Evolutionary conservation across 2,888 invertebrate genomes (phyloP).

Genomic region (Lissonota sp.): DNA sequence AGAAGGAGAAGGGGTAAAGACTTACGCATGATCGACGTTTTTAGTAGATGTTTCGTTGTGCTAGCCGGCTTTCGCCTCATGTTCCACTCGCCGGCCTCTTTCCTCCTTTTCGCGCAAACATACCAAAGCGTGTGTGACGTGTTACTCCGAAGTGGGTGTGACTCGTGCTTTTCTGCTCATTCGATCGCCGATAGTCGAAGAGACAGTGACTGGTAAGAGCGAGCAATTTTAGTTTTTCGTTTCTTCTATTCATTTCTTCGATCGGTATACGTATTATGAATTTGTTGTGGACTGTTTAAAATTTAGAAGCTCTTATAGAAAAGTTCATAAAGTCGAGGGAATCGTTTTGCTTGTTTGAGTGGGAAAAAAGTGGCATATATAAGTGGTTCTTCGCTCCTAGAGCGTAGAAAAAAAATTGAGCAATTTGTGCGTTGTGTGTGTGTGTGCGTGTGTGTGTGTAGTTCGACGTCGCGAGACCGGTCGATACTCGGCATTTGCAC

Average conservation of each 20-base stretch:
- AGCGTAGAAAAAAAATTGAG: background rate
- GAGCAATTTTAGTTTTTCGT: conserved; percentile 8
- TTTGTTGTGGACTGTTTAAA: too few species aligned
- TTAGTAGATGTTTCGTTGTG: conserved; percentile 28
- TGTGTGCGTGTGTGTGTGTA: background rate
- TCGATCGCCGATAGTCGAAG: conserved; percentile 56
- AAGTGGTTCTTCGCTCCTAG: background rate
- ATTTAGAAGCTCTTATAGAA: too few species aligned
- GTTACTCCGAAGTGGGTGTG: conserved; percentile 51
- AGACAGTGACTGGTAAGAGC: conserved; percentile 58
- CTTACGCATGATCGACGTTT: conserved; percentile 52
- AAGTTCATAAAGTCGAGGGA: background rate
- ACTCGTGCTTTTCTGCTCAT: conserved; percentile 42
- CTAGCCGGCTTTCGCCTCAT: conserved; percentile 12
- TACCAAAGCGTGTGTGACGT: conserved; percentile 29
- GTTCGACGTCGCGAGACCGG: conserved; percentile 42
- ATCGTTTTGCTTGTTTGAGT: too few species aligned
- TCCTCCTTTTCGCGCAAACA: conserved; percentile 9
- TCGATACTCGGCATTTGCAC: conserved; percentile 34
- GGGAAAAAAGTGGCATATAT: background rate
- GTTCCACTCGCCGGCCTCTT: conserved; percentile 3
- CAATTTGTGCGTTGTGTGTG: background rate
- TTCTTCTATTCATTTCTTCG: background rate
- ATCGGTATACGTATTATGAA: too few species aligned
- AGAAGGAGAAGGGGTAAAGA: background rate